Evolutionary conservation across 2,113 vertebrate species (phyloP).

Genomic region (Amblyornis subalaris): DNA sequence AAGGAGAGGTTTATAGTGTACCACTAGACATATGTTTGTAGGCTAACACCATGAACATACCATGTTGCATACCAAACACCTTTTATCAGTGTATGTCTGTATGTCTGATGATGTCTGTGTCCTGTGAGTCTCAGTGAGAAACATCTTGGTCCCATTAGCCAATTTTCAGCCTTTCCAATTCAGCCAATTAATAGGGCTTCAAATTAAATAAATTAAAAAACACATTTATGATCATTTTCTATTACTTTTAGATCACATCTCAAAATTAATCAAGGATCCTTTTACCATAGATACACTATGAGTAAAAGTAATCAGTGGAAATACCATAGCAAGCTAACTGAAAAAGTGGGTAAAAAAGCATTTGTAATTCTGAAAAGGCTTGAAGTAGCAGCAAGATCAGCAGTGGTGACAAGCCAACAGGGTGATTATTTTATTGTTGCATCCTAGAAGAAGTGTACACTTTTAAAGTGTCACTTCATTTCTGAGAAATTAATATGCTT

Average conservation of each 20-base stretch:
- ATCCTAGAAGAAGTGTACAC: background rate
- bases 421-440: background rate
- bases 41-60: background rate
- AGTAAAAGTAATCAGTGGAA: background rate
- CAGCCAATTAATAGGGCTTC: background rate
- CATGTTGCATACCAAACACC: background rate
- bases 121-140: background rate
- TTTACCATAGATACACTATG: background rate
- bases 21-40: background rate
- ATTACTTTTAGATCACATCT: background rate
- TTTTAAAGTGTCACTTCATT: background rate
- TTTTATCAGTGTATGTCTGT: background rate
- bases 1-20: background rate
- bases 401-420: background rate
- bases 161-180: background rate
- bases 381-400: background rate
- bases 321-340: background rate
- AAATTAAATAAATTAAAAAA: background rate
- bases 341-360: background rate
- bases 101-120: background rate
- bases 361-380: background rate
- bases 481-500: background rate
- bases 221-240: background rate
- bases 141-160: background rate
- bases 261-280: background rate